Evolutionary conservation across 2,888 invertebrate species (phyloP), one percentile per base, ranked within the genome.

Genomic region (Agrotis ipsilon): DNA sequence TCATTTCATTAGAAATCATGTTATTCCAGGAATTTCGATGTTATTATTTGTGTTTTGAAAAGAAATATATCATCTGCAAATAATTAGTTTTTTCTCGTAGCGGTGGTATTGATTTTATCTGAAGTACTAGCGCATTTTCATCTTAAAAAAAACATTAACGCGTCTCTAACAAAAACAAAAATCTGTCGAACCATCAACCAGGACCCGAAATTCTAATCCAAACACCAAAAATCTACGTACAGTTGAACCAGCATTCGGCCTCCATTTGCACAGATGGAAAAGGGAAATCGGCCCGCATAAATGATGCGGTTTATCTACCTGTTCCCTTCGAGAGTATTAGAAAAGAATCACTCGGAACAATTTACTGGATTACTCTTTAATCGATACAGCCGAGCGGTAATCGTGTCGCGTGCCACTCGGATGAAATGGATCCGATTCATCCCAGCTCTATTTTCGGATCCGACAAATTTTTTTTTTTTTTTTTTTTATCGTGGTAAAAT

Each of bases 361-460:
- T 70, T 80, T 45, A 60, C 58, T 48, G 11, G 52, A 79, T 79
- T 54, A 48, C 46, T 58, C 61, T 70, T 58, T 74, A 69, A 69
- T 66, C 60, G 69, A 55, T 52, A 18, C 52, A 18, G 9, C 16
- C 14, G 51, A 65, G 52, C 49, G 51, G 65, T 55, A 66, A 79
- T 70, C 61, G 63, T 9, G 49, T 61, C 27, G 64, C 49, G 51
- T 54, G 58, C 18, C n/a, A 61, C 58, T 65, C 54, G 45, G 16
- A 64, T 46, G 27, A 21, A 57, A 65, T 66, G 16, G 21, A 61
- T 67, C 14, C 70, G 46, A 62, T 61, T 75, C 19, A 61, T 39
- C 3, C 2, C 6, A 13, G 32, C 21, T 67, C 66, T 75, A 70
- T 75, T 79, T 70, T 60, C 43, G 49, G 60, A 49, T 57, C n/a